Evolutionary conservation across 2,113 vertebrate species (phyloP), one percentile per base, ranked within the genome.

Genomic region (Engystomops pustulosus): DNA sequence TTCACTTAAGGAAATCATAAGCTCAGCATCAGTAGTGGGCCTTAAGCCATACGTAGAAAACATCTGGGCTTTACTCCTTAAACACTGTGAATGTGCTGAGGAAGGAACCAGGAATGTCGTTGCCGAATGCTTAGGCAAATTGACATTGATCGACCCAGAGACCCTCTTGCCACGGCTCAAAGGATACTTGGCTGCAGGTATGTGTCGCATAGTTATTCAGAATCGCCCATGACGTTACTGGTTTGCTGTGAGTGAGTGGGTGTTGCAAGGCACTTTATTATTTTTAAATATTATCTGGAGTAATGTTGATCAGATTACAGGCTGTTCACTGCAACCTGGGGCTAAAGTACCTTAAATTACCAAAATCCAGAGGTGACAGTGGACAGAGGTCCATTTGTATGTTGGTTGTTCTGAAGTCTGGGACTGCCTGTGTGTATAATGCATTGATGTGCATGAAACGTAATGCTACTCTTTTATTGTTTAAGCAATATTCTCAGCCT

Each of bases 1-100:
- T 94, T 99, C 98, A 11, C 94, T 99, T 88, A 99, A 99, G 90
- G 98, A 99, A 92, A 98, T 99, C 89, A 99, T 99, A 92, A 96
- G 98, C 85, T 99, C 98, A 34, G 96, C 98, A 0, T 95, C 96
- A 0, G 98, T 99, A 82, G 87, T 93, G 0, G 98, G 98, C 77
- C 94, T 99, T 88, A 97, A 98, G 93, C 97, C 97, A 0, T 98
- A 99, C 80, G 97, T 99, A 87, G 98, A 99, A 91, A 96, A 94
- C 14, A 96, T 99, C 69, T 99, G 98, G 98, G 88, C 96, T 55
- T 94, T 99, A 88, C 92, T 99, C 86, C 92, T 99, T 86, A 98
- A 97, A 90, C 98, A 99, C 91, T 97, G 96, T 81, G 98, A 99
- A 90, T 99, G 97, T 91, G 96, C 96, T 78, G 98, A 99, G 92